Evolutionary conservation across 2,113 vertebrate species (phyloP), one percentile per base, ranked within the genome.

Genomic region (Pipa parva): DNA sequence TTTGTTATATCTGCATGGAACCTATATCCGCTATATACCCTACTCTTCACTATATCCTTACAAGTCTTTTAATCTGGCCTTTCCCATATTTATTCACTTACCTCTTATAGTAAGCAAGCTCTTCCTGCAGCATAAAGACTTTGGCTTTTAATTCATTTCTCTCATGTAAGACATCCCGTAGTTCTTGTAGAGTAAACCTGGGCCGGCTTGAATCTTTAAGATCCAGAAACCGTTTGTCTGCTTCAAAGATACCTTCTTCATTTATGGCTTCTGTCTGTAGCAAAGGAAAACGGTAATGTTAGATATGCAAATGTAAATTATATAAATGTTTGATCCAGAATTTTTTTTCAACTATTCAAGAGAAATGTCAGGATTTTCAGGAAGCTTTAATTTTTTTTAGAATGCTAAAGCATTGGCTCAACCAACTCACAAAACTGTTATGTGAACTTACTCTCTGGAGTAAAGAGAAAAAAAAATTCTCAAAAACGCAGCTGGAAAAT

Each of bases 151-250:
- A 83, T 62, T 98, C 91, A 3, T 98, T 98, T 73, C 88, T 89
- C 79, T 98, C 95, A 0, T 95, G 93, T 55, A 98, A 83, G 54
- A 98, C 95, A 0, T 97, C 92, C 12, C 89, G 83, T 36, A 98
- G 85, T 79, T 98, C 95, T 80, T 97, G 92, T 68, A 97, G 77
- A 4, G 95, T 98, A 84, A 98, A 98, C 29, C 92, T 76, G 1
- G 97, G 96, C 3, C 96, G 86, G 76, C 91, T 95, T 1, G 95
- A 93, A 76, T 99, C 97, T 76, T 93, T 95, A 4, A 87, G 80
- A 63, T 97, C 97, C 78, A 89, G 18, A 39, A 78, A 79, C 17
- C 72, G 73, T 33, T 73, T 83, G 45, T 91, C 89, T 0, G 78
- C 59, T 20, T 87, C 87, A 0, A 80, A 71, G 64, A 83, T 21